Conservation (phyloP, 2,113 vertebrate genomes). For the Eubucco bourcierii region DNA sequence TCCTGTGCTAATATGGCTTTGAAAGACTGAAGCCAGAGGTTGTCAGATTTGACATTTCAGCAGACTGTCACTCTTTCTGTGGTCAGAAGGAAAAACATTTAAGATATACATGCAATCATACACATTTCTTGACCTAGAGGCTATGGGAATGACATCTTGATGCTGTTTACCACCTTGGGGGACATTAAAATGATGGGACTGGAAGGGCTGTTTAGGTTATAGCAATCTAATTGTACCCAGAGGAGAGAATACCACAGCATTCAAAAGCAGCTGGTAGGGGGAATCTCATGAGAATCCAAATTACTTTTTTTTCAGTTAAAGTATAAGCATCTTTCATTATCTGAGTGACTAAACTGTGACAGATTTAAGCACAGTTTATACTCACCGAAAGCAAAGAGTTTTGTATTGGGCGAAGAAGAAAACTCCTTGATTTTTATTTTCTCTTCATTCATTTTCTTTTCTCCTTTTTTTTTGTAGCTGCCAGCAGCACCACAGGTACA, state of each 20-base stretch:
- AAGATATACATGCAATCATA: background rate
- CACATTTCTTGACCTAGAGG: conserved; percentile 14
- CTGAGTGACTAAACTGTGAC: background rate
- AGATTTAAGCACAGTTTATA: background rate
- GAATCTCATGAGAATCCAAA: conserved; percentile 28
- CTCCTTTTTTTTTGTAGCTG: background rate
- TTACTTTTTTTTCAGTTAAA: background rate
- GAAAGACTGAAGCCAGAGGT: conserved; percentile 24
- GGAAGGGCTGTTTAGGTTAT: conserved; percentile 59
- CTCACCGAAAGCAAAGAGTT: background rate
- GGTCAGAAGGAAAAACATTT: conserved; percentile 27
- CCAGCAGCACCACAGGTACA: background rate
- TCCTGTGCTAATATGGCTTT: background rate
- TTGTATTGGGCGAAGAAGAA: background rate
- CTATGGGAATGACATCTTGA: conserved; percentile 18
- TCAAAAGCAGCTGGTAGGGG: conserved; percentile 38
- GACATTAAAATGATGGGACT: conserved; percentile 55
- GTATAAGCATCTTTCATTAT: background rate
- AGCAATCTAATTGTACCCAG: conserved; percentile 48
- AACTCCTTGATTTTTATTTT: background rate
- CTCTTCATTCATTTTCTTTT: background rate
- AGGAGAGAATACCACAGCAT: conserved; percentile 39
- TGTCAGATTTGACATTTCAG: background rate
- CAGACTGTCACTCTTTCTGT: background rate
- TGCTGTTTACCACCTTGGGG: conserved; percentile 68